A percentile compares a stretch with the other conserved stretches of the same genome.
Evolutionary conservation across 2,113 vertebrate species (phyloP).

Genomic region (Tamias sibiricus): DNA sequence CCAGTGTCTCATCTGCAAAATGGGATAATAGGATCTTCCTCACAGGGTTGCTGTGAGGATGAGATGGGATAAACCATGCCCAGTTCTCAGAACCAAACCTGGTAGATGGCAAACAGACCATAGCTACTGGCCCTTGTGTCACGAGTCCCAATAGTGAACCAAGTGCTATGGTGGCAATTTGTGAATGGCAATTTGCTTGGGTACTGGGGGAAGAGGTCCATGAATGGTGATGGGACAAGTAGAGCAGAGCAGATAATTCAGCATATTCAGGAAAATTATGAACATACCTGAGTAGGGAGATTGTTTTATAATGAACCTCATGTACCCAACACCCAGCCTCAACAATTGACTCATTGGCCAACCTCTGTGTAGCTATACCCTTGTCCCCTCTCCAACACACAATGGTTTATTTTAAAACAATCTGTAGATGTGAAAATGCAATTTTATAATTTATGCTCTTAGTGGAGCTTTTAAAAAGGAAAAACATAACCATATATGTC

Average conservation of each 20-base stretch:
- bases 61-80: background rate
- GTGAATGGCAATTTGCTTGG: background rate
- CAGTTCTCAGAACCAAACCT: background rate
- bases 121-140: background rate
- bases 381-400: background rate
- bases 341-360: accelerated
- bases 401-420: background rate
- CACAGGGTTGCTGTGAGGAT: accelerated
- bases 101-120: background rate
- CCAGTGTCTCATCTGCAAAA: background rate
- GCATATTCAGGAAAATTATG: background rate
- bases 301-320: accelerated
- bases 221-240: no score
- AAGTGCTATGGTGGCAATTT: background rate
- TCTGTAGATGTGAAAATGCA: background rate
- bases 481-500: background rate
- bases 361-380: background rate
- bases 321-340: accelerated
- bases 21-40: accelerated
- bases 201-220: background rate
- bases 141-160: background rate
- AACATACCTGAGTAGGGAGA: background rate
- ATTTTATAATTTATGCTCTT: background rate
- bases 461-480: background rate
- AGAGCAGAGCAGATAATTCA: background rate